Percentiles rank a stretch among this genome's conserved stretches.
Conservation (phyloP, 2,888 invertebrate species). For the Drosophila niveifrons region DNA sequence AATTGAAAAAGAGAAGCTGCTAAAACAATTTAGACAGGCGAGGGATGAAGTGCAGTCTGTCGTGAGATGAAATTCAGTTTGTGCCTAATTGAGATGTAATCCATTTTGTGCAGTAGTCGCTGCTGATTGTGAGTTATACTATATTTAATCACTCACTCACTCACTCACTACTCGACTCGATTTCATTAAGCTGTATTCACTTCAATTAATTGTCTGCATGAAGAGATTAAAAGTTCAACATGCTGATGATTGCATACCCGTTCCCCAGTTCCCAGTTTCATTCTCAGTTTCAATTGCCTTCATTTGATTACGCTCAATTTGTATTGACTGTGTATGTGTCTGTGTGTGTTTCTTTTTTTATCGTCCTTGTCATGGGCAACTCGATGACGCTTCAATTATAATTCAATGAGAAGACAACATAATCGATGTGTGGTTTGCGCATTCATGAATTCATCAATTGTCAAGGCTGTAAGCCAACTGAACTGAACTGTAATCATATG, state of each 20-base stretch:
- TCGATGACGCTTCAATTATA: constrained; percentile 68
- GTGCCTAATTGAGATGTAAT: constrained; percentile 34
- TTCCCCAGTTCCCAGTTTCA: constrained; percentile 6
- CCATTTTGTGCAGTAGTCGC: constrained; percentile 5
- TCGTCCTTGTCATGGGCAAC: constrained; percentile 37
- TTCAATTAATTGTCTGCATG: constrained; percentile 35
- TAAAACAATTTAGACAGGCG: neutral
- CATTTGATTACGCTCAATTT: constrained; percentile 68
- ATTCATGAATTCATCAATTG: constrained; percentile 33
- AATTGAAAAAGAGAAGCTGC: constrained; percentile 9
- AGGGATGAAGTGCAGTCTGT: neutral
- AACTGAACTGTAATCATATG: constrained; percentile 19
- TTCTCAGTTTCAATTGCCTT: constrained; percentile 29
- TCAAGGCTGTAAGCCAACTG: constrained; percentile 10
- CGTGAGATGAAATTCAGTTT: constrained; percentile 9
- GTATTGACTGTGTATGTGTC: constrained; percentile 20
- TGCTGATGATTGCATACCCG: constrained; percentile 1
- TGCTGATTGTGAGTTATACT: constrained; percentile 12
- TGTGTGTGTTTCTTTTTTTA: neutral
- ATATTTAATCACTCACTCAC: constrained; percentile 15
- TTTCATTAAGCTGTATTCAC: constrained; percentile 35
- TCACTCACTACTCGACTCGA: constrained; percentile 7
- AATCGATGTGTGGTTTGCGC: constrained; percentile 63
- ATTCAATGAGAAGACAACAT: constrained; percentile 64
- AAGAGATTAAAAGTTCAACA: constrained; percentile 37